These are phyloP conservation scores for Bujurquina vittata DNA, from an alignment of 2,113 vertebrate genomes.

Conservation along the genomic window DNA sequence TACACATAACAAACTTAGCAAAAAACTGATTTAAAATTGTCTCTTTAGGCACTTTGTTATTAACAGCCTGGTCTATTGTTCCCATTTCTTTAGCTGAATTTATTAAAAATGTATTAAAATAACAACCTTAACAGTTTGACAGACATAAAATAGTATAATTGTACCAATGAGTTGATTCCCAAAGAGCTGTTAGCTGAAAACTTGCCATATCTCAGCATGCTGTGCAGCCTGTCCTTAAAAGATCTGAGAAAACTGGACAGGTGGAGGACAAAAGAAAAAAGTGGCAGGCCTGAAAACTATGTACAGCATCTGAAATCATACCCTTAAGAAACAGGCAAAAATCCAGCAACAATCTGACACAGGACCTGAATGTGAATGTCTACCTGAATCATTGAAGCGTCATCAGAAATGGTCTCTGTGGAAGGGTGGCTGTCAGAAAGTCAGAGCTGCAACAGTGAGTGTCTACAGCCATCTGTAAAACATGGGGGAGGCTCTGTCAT, in stretches of 20 bases:
- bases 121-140: not conserved
- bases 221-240: not conserved
- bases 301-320: not conserved
- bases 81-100: not conserved
- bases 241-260: not conserved
- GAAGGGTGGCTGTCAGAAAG: not conserved
- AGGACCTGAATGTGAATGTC: no score
- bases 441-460: not conserved
- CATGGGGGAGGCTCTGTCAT: not conserved
- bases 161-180: not conserved
- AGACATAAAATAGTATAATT: not conserved
- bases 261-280: not conserved
- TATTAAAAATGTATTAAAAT: no score
- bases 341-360: not conserved
- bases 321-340: not conserved
- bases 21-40: no score
- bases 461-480: constrained; percentile 1
- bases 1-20: no score
- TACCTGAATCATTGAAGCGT: not conserved
- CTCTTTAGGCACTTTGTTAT: not conserved
- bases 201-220: not conserved
- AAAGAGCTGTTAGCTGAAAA: not conserved
- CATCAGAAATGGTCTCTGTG: not conserved
- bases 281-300: not conserved
- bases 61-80: not conserved